phyloP scores from a whole-genome alignment of 2,113 vertebrate species.

The Neopipo cinnamomea region DNA sequence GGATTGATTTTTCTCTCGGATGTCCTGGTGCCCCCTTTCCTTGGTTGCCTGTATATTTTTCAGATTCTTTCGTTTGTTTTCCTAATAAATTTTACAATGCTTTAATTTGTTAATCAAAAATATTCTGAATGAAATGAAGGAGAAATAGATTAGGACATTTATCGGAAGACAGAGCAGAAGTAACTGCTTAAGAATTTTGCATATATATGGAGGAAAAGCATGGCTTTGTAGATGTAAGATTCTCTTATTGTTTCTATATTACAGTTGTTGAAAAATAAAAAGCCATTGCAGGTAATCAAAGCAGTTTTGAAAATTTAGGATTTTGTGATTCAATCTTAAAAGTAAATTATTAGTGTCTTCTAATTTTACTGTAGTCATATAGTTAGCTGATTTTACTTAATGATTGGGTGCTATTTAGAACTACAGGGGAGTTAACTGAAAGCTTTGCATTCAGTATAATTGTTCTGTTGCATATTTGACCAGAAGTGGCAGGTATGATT shows the following conservation, averaged over 20 bases:
- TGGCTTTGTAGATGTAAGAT: not conserved
- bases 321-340: not conserved
- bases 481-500: not conserved
- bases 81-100: not conserved
- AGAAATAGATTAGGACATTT: not conserved
- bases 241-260: not conserved
- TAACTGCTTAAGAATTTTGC: not conserved
- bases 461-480: not conserved
- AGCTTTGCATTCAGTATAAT: not conserved
- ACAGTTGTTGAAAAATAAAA: not conserved
- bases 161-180: not conserved
- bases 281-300: not conserved
- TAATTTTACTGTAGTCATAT: not conserved
- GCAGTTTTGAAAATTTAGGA: not conserved
- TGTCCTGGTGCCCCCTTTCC: not conserved
- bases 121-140: not conserved
- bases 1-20: not conserved
- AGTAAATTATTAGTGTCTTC: not conserved
- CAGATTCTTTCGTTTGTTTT: not conserved
- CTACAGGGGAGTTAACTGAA: not conserved
- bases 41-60: not conserved
- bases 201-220: not conserved
- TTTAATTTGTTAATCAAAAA: not conserved
- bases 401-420: not conserved
- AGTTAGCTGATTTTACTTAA: not conserved